Percentiles rank a stretch among this genome's conserved stretches.
phyloP scores from a whole-genome alignment of 23 tunicate species.

The Ciona savignyi region DNA sequence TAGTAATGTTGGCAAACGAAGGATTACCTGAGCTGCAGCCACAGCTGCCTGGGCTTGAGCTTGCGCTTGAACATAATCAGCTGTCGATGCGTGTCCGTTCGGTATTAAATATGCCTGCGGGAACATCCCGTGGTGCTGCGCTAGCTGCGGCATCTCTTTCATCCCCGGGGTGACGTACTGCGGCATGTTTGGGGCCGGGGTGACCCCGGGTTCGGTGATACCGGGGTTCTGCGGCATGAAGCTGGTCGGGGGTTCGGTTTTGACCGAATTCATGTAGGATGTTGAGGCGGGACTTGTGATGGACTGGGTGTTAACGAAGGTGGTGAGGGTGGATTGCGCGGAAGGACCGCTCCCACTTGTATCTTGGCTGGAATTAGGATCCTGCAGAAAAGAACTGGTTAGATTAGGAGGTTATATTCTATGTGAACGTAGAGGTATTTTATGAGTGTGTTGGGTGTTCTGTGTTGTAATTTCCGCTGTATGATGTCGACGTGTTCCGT shows the following conservation, averaged over 20 bases:
- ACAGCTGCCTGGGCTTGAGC: constrained; percentile 7
- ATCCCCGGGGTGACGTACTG: constrained; percentile 18
- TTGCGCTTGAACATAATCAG: constrained; percentile 66
- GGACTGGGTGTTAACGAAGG: constrained; percentile 46
- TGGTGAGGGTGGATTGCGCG: constrained; percentile 22
- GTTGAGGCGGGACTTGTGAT: constrained; percentile 29
- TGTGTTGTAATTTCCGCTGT: not conserved
- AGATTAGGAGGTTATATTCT: too few species aligned
- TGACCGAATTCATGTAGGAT: constrained; percentile 10
- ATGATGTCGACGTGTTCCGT: not conserved
- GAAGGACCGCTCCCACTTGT: not conserved
- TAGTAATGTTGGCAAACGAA: too few species aligned
- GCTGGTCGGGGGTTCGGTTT: not conserved
- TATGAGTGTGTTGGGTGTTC: not conserved
- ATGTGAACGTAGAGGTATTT: not conserved
- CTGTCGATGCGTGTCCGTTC: constrained; percentile 55
- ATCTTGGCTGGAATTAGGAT: not conserved
- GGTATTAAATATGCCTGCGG: constrained; percentile 83
- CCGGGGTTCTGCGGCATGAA: constrained; percentile 34
- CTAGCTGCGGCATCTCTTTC: constrained; percentile 24
- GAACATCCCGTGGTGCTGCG: constrained; percentile 83
- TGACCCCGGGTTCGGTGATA: constrained; percentile 1
- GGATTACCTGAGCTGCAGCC: constrained; percentile 18
- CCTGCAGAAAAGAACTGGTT: not conserved
- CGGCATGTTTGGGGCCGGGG: constrained; percentile 1